Evolutionary conservation across 2,888 invertebrate genomes (phyloP), one percentile per base, ranked within the genome.

Genomic region (Miltochrista miniata): DNA sequence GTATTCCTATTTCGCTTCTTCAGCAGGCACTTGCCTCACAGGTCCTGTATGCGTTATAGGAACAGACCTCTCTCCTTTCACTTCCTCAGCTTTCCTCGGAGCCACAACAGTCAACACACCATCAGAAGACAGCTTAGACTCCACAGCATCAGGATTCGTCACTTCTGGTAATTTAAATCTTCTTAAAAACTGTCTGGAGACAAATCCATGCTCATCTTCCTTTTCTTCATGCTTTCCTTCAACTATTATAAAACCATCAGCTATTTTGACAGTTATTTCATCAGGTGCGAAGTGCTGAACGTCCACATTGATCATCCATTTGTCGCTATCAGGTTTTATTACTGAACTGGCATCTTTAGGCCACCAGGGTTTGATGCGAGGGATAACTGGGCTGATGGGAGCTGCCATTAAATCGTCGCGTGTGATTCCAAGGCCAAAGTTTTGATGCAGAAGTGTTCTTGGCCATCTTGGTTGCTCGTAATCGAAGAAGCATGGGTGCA

Each of bases 221-320:
- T 94, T 95, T 64, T 96, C 96, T 66, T 96, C 95, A 70, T 97
- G 96, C 73, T 95, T 95, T 0, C 95, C 96, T 79, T 96, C 96
- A 11, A 96, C 92, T 0, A 96, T 90, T 8, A 97, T 93, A 41
- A 81, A 92, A 40, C 94, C 93, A 50, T 95, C 95, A 0, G 93
- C 90, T 0, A 94, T 95, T 78, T 96, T 96, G 0, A 97, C 96
- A 0, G 93, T 92, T 30, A 97, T 93, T 81, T 97, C 96, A 37
- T 94, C 93, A 0, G 96, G 96, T 7, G 93, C 88, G 68, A 96
- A 96, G 64, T 96, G 95, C 54, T 95, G 94, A 0, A 96, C 96
- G 68, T 96, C 96, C 55, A 96, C 85, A 64, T 93, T 94, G 31
- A 95, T 93, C 69, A 94, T 94, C 79, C 94, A 95, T 41, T 87